Conservation (phyloP, 2,888 invertebrate genomes). For the Adineta ricciae region DNA sequence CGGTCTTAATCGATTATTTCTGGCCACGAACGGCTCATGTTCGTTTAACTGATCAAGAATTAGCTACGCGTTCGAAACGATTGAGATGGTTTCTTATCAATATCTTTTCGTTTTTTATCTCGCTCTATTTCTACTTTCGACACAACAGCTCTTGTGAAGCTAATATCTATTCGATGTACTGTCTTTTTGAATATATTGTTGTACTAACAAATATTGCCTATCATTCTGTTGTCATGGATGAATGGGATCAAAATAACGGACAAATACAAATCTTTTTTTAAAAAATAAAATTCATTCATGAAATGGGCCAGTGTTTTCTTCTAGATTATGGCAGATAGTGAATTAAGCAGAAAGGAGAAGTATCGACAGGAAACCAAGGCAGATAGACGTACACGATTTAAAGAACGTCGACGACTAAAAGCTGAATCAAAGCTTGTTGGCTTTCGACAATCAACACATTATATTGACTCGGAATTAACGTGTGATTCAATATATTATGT, state of each 20-base stretch:
- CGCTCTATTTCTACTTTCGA: conserved; percentile 31
- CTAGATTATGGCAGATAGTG: background rate
- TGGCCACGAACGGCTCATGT: conserved; percentile 14
- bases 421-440: conserved; percentile 30
- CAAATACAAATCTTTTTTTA: background rate
- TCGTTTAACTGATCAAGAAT: background rate
- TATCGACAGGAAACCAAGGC: conserved; percentile 21
- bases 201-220: conserved; percentile 29
- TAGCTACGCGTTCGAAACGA: background rate
- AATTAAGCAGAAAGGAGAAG: background rate
- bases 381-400: conserved; percentile 18
- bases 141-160: conserved; percentile 27
- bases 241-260: conserved; percentile 15
- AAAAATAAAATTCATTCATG: too few relatives aligned
- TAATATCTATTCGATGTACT: conserved; percentile 27
- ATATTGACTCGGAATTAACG: conserved; percentile 6
- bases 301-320: background rate
- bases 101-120: conserved; percentile 10
- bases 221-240: conserved; percentile 29
- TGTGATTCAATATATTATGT: conserved; percentile 80
- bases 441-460: conserved; percentile 16
- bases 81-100: conserved; percentile 21
- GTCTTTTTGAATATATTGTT: conserved; percentile 29
- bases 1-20: conserved; percentile 23
- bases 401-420: conserved; percentile 25